Base-by-base conservation (phyloP, 2,888 invertebrate species). In the Acanthococcus lagerstroemiae region DNA sequence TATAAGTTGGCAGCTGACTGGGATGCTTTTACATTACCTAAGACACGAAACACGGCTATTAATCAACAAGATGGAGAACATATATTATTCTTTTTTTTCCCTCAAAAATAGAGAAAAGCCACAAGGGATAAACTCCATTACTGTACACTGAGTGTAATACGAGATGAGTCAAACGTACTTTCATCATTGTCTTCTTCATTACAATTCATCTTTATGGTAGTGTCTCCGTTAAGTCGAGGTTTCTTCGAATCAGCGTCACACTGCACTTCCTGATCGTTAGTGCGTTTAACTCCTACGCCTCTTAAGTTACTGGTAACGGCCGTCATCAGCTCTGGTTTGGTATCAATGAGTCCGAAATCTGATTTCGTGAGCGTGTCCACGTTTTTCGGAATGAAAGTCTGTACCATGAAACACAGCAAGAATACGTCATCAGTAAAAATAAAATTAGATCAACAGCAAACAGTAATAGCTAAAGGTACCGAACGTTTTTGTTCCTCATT, bases 1-100 rank as follows among this genome's bases (percentile, higher is more conserved):
- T 90, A 90, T 24, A 90, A 77, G 76, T 90, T 90, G 0, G 90
- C 90, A 0, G 90, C 90, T 5, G 88, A 88, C 65, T 88, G 88
- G 0, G 90, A 90, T 0, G 86, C 86, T 69, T 69, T 70, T 7
- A 70, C 66, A 25, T 67, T 69, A 50, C 67, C 69, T 67, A 52
- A 65, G 30, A 54, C 19, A 37, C 3, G 17, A 27, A 27, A 26
- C n/a, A n/a, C n/a, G n/a, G n/a, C n/a, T 22, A 54, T 17, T 3
- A 22, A 54, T 54, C 15, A 21, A 6, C 9, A 3, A 17, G 22
- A 17, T 6, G 9, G 19, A 5, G 1, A 55, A 25, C 7, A n/a
- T n/a, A n/a, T n/a, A n/a, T n/a, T n/a, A n/a, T n/a, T n/a, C n/a
- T n/a, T n/a, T n/a, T n/a, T n/a, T n/a, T n/a, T n/a, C n/a, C n/a